These are phyloP conservation scores for Tringa solitaria DNA, from an alignment of 2,113 vertebrate genomes.

Conservation along the genomic window DNA sequence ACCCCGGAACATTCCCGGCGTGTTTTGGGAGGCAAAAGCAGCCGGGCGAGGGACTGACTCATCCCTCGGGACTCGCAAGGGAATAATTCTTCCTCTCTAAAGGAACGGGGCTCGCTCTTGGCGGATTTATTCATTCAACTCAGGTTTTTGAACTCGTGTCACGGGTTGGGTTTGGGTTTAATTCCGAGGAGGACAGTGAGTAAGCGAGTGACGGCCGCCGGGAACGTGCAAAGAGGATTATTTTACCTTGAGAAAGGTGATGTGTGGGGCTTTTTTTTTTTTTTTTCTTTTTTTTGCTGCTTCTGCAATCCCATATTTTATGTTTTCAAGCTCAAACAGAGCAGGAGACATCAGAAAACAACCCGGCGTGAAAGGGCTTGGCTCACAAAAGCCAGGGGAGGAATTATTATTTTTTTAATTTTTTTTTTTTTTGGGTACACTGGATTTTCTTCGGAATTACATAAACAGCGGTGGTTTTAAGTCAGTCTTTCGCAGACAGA, in stretches of 20 bases:
- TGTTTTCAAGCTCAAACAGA: neutral
- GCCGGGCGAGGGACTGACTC: slow-evolving; percentile 74
- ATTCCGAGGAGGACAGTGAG: slow-evolving; percentile 32
- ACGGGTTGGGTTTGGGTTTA: slow-evolving; percentile 35
- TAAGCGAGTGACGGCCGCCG: neutral
- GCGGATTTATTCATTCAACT: slow-evolving; percentile 65
- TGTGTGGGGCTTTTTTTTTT: neutral
- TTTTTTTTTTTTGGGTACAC: neutral
- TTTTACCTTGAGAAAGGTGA: slow-evolving; percentile 65
- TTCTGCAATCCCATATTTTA: slow-evolving; percentile 1
- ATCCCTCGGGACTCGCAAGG: slow-evolving; percentile 65
- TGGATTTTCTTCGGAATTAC: slow-evolving; percentile 38
- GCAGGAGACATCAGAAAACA: slow-evolving; percentile 10
- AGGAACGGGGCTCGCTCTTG: slow-evolving; percentile 37
- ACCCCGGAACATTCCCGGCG: slow-evolving; percentile 29
- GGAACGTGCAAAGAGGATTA: slow-evolving; percentile 41
- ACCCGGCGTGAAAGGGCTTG: neutral
- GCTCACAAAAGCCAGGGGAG: slow-evolving; percentile 7
- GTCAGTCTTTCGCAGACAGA: slow-evolving; percentile 19
- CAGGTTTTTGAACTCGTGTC: slow-evolving; percentile 54
- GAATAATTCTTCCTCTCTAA: slow-evolving; percentile 55
- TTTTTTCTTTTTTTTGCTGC: neutral
- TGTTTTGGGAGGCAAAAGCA: slow-evolving; percentile 46
- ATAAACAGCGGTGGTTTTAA: slow-evolving; percentile 47
- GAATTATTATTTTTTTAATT: neutral